phyloP scores from a whole-genome alignment of 2,113 vertebrate genomes.

The Lophochroa leadbeateri region DNA sequence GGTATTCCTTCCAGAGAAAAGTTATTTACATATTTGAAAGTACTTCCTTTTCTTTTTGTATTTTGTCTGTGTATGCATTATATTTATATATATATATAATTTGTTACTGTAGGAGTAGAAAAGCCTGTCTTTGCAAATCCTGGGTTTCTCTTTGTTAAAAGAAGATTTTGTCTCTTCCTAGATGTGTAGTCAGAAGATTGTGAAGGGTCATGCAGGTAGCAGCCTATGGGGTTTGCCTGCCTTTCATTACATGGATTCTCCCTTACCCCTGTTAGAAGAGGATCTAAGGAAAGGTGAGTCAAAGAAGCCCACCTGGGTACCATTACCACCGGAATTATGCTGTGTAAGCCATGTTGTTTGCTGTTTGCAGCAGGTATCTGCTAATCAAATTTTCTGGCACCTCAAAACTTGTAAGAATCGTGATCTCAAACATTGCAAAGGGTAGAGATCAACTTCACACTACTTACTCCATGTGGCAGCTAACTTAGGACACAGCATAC shows the following conservation, averaged over 20 bases:
- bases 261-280: conserved; percentile 44
- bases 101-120: not conserved
- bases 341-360: not conserved
- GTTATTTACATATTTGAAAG: not conserved
- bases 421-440: fast-evolving
- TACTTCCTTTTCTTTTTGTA: not conserved
- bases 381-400: not conserved
- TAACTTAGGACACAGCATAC: not conserved
- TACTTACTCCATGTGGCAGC: fast-evolving
- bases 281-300: conserved; percentile 77
- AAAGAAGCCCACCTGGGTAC: not conserved
- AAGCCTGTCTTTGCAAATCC: not conserved
- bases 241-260: not conserved
- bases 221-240: conserved; percentile 52
- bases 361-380: not conserved
- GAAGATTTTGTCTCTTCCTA: conserved; percentile 47
- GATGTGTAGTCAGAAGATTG: conserved; percentile 66
- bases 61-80: conserved; percentile 12
- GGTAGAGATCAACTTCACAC: not conserved
- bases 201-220: conserved; percentile 35
- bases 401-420: not conserved
- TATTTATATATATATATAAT: conserved; percentile 54
- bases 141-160: not conserved
- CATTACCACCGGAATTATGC: not conserved
- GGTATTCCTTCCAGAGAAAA: not conserved